Evolutionary conservation across 2,888 invertebrate species (phyloP).

Genomic region (Ellobium chinense): DNA sequence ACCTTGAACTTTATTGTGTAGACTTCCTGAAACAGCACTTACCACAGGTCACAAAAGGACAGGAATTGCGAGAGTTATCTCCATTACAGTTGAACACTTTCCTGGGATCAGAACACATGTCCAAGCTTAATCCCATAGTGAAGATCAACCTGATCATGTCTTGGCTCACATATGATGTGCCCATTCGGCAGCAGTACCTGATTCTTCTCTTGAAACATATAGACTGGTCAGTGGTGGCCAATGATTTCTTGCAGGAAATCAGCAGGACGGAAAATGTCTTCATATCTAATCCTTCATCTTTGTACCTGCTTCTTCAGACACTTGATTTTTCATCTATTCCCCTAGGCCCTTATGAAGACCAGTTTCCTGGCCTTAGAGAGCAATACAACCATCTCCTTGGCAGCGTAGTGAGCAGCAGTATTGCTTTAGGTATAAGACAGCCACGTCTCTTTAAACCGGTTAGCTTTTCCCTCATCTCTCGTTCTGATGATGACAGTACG

Average conservation of each 20-base stretch:
- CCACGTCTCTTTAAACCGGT: constrained; percentile 11
- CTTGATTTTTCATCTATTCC: constrained; percentile 80
- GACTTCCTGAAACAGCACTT: constrained; percentile 50
- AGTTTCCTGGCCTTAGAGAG: constrained; percentile 59
- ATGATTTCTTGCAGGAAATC: constrained; percentile 79
- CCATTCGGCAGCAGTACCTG: constrained; percentile 81
- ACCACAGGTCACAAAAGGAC: constrained; percentile 69
- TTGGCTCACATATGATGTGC: constrained; percentile 71
- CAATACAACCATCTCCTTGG: constrained; percentile 63
- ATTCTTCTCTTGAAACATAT: constrained; percentile 80
- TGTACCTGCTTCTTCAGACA: constrained; percentile 82
- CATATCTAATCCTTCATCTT: constrained; percentile 82
- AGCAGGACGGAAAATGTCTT: constrained; percentile 83
- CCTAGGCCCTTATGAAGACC: constrained; percentile 65
- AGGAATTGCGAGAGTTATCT: constrained; percentile 63
- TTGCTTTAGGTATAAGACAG: constrained; percentile 55
- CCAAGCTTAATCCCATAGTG: constrained; percentile 65
- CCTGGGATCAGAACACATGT: constrained; percentile 65
- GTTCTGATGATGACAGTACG: neutral
- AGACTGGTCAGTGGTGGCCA: constrained; percentile 70
- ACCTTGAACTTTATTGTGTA: constrained; percentile 77
- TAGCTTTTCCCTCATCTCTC: neutral
- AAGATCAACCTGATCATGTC: constrained; percentile 70
- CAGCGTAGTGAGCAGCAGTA: constrained; percentile 61
- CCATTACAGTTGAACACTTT: constrained; percentile 65